Percentiles rank a stretch among this genome's conserved stretches.
These are phyloP conservation scores for Leptogaster cylindrica DNA, from an alignment of 2,888 invertebrate species.

Conservation along the genomic window DNA sequence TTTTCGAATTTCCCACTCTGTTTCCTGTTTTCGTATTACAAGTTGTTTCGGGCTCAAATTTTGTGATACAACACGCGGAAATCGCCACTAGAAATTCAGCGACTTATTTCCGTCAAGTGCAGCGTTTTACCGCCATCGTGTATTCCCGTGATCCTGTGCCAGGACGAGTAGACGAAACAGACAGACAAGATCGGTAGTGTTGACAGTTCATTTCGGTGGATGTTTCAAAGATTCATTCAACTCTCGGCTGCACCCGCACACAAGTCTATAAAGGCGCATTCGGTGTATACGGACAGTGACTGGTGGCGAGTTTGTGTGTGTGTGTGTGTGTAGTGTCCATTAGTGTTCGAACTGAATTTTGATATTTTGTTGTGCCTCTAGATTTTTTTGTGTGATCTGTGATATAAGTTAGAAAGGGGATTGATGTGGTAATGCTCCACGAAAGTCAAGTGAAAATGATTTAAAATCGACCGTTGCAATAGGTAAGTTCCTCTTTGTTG, in stretches of 20 bases:
- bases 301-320: not conserved
- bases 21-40: not conserved
- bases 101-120: not conserved
- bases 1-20: not conserved
- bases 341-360: conserved; percentile 26
- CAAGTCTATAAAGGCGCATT: conserved; percentile 1
- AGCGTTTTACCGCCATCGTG: not conserved
- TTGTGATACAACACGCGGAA: not conserved
- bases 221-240: conserved; percentile 36
- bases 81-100: not conserved
- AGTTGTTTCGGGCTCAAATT: not conserved
- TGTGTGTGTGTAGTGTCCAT: not conserved
- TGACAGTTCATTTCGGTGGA: conserved; percentile 12
- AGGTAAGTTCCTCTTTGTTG: conserved; percentile 2
- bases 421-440: not conserved
- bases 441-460: not conserved
- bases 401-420: not conserved
- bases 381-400: not conserved
- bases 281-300: not conserved
- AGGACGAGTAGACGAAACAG: not conserved
- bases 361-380: not conserved
- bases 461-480: conserved; percentile 1
- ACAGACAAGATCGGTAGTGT: conserved; percentile 1
- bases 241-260: conserved; percentile 25
- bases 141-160: not conserved